Conservation (phyloP, 2,888 invertebrate species). For the Nomada flava region DNA sequence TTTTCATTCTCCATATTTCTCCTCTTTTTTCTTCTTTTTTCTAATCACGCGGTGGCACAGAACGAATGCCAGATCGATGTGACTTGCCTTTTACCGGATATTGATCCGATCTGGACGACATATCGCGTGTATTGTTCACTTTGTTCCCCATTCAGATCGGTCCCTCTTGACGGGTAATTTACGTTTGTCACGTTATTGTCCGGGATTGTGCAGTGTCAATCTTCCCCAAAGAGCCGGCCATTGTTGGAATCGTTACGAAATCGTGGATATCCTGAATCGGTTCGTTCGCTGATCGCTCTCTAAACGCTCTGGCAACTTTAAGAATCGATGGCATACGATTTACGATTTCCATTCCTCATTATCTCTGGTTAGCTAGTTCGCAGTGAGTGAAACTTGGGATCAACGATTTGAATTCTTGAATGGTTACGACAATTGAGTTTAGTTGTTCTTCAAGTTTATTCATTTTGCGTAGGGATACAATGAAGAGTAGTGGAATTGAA, state of each 20-base stretch:
- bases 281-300: slow-evolving; percentile 46
- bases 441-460: no score
- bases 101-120: slow-evolving; percentile 73
- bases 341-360: slow-evolving; percentile 4
- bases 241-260: slow-evolving; percentile 61
- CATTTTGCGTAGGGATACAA: no score
- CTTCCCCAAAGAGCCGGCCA: slow-evolving; percentile 44
- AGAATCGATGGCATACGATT: slow-evolving; percentile 31
- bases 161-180: slow-evolving; percentile 68
- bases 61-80: slow-evolving; percentile 51
- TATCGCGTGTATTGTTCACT: slow-evolving; percentile 73
- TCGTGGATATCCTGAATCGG: slow-evolving; percentile 55
- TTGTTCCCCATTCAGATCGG: slow-evolving; percentile 70
- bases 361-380: not conserved
- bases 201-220: slow-evolving; percentile 58
- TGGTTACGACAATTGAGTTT: no score
- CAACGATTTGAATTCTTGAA: not conserved
- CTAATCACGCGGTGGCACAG: slow-evolving; percentile 11
- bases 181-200: slow-evolving; percentile 69
- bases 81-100: slow-evolving; percentile 70
- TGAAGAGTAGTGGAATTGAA: no score
- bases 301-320: slow-evolving; percentile 37
- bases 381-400: slow-evolving; percentile 1
- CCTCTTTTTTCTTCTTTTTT: not conserved
- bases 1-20: not conserved